These are phyloP conservation scores for Sylvia atricapilla DNA, from an alignment of 2,113 vertebrate genomes.

Conservation along the genomic window DNA sequence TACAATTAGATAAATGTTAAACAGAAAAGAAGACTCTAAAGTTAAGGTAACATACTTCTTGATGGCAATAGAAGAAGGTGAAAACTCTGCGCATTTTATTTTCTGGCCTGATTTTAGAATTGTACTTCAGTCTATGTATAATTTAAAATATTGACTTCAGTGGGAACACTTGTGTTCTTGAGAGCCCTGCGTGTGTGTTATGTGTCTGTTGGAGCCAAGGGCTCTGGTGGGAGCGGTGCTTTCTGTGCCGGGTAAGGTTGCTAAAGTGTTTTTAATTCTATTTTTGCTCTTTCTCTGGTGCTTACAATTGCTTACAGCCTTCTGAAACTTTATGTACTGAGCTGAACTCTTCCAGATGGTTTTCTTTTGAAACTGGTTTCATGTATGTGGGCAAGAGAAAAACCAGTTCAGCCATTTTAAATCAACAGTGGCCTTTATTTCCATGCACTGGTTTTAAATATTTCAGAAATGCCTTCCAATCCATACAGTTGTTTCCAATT, in stretches of 20 bases:
- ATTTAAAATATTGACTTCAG: neutral
- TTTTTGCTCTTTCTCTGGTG: neutral
- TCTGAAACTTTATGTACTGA: neutral
- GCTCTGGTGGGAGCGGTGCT: neutral
- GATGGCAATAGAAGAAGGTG: neutral
- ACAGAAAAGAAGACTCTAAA: neutral
- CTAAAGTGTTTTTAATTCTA: conserved; percentile 7
- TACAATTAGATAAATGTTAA: neutral
- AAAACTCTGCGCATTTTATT: neutral
- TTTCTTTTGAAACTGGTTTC: conserved; percentile 5
- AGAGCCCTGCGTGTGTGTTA: neutral
- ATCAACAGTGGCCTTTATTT: neutral
- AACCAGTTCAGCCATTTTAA: conserved; percentile 17
- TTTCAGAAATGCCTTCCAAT: neutral
- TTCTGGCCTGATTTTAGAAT: neutral
- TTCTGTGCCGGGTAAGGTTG: neutral
- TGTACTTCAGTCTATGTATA: neutral
- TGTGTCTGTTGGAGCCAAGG: neutral
- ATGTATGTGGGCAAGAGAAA: neutral
- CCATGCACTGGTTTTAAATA: neutral
- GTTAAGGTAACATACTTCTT: neutral
- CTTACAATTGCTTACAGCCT: neutral
- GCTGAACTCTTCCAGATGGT: neutral
- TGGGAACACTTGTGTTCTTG: neutral
- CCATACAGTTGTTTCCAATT: neutral